Conservation (phyloP, 1,140 invertebrate species). For the Eriocheir sinensis region DNA sequence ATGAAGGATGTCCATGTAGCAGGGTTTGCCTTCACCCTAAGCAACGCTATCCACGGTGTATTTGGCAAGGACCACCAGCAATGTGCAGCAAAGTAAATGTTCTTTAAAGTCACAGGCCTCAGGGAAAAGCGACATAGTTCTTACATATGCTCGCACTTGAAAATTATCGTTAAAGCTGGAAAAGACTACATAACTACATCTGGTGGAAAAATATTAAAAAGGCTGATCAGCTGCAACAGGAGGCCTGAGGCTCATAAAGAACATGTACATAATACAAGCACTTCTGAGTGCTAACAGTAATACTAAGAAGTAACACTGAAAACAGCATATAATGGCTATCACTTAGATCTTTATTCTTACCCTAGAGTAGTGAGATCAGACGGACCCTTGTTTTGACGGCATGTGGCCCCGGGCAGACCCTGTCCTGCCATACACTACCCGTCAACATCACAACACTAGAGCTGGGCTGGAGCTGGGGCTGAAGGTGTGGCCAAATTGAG, state of each 20-base stretch:
- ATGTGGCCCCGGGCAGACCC: constrained; percentile 35
- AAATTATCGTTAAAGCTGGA: constrained; percentile 6
- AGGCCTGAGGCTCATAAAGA: constrained; percentile 64
- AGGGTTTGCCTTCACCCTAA: neutral
- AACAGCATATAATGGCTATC: constrained; percentile 75
- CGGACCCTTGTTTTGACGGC: constrained; percentile 68
- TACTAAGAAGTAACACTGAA: constrained; percentile 75
- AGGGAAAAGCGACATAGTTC: constrained; percentile 12
- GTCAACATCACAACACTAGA: constrained; percentile 72
- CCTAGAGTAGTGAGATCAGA: constrained; percentile 77
- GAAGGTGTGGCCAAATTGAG: constrained; percentile 65
- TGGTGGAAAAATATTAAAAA: constrained; percentile 2
- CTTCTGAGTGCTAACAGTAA: constrained; percentile 68
- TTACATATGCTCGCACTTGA: constrained; percentile 16
- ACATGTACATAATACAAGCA: constrained; percentile 62
- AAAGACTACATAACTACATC: constrained; percentile 17
- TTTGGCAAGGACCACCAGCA: constrained; percentile 31
- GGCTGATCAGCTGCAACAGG: constrained; percentile 52
- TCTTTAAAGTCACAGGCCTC: constrained; percentile 54
- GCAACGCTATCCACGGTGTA: constrained; percentile 38
- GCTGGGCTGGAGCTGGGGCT: constrained; percentile 54
- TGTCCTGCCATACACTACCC: constrained; percentile 59
- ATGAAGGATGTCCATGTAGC: neutral
- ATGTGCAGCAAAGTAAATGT: constrained; percentile 20
- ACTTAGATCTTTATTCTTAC: constrained; percentile 75